A percentile compares a stretch with the other conserved stretches of the same genome.
These are phyloP conservation scores for Rhyacophila evoluta DNA, from an alignment of 2,888 invertebrate species.

Conservation along the genomic window DNA sequence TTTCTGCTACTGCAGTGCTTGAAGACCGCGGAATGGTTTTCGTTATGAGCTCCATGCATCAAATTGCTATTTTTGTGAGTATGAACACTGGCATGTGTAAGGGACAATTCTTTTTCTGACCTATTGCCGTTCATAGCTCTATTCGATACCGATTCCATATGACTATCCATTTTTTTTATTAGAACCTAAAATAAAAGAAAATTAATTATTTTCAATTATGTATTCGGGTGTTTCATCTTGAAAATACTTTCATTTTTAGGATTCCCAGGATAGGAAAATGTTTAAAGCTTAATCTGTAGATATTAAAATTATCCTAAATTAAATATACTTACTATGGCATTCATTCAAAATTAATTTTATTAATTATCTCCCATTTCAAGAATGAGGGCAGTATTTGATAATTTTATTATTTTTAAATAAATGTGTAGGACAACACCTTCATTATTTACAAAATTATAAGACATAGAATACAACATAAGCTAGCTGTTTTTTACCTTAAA, in stretches of 20 bases:
- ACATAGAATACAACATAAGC: too few species aligned
- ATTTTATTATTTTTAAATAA: too few species aligned
- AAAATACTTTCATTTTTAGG: background rate
- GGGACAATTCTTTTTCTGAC: constrained; percentile 33
- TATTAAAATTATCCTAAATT: too few species aligned
- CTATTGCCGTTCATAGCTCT: constrained; percentile 59
- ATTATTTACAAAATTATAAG: too few species aligned
- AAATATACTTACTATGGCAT: too few species aligned
- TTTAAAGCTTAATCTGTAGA: too few species aligned
- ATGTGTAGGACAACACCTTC: too few species aligned
- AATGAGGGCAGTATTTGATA: too few species aligned
- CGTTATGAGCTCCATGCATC: constrained; percentile 41
- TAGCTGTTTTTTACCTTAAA: too few species aligned
- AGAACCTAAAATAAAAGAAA: constrained; percentile 59
- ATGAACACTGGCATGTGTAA: constrained; percentile 51
- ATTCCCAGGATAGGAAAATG: background rate
- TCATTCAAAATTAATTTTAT: too few species aligned
- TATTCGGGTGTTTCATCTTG: background rate
- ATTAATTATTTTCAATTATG: too few species aligned
- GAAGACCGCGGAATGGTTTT: constrained; percentile 47
- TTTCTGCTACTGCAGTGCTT: constrained; percentile 53
- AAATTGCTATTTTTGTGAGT: constrained; percentile 34
- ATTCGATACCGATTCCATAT: constrained; percentile 65
- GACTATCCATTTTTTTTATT: constrained; percentile 68
- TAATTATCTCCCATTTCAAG: too few species aligned